Base-by-base conservation (phyloP, 1,140 invertebrate species). In the Drusus annulatus region DNA sequence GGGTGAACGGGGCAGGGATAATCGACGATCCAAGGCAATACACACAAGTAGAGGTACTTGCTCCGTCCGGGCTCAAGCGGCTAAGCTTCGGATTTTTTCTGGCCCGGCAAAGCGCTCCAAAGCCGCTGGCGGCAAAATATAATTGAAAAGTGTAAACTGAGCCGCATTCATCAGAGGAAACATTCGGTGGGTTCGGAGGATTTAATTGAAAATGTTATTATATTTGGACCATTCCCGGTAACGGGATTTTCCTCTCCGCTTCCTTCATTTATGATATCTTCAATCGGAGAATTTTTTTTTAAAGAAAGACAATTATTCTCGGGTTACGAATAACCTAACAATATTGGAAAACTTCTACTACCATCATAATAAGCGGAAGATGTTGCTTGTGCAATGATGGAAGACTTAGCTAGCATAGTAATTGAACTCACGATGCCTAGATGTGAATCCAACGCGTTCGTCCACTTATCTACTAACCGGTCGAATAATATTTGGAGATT, bases 141-240 rank as follows among this genome's bases (percentile, higher is more conserved):
- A 79, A 79, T 79, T 79, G 78, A 79, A 79, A 79, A 74, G 31
- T 63, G 78, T 65, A 74, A 75, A 74, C 56, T 79, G 60, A 68
- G 76, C 51, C 31, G 50, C 68, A 78, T 78, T 68, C 76, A 78
- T 79, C 71, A 65, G 23, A 74, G 56, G 10, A 74, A 74, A 79
- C 69, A 78, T 68, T 63, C 17, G 69, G 52, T 45, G 56, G 31
- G 23, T 54, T 63, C 62, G 62, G 62, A 36, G 31, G 77, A 36
- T 56, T 79, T 79, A 73, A 79, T 79, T 69, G 77, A 60, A 79
- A 79, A 71, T 62, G 65, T 69, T 65, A 79, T 79, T 75, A 75
- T 75, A 75, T 75, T 75, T 54, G 8, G 23, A 75, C 25, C 25
- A 25, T 74, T 75, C 17, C 6, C 52, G 52, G 52, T 45, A 58